phyloP scores from a whole-genome alignment of 2,797 vertebrate species.

The Sebastes vulpes region DNA sequence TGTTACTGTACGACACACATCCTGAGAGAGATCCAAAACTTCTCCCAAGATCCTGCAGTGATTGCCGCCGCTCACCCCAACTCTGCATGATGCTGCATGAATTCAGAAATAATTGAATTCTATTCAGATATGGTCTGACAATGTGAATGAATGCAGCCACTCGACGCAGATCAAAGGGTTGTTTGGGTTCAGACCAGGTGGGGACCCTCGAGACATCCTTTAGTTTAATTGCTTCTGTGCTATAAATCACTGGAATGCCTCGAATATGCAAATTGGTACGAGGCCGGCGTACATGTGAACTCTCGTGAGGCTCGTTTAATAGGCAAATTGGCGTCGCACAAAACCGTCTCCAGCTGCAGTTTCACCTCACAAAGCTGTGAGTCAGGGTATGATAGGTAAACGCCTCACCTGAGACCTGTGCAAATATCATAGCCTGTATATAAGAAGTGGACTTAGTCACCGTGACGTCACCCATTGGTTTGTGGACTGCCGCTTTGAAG shows the following conservation, averaged over 20 bases:
- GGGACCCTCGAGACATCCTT: conserved; percentile 75
- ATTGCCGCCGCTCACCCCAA: conserved; percentile 2
- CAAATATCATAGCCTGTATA: not conserved
- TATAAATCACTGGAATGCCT: conserved; percentile 72
- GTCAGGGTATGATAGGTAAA: conserved; percentile 24
- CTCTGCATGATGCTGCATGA: conserved; percentile 54
- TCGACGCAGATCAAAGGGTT: conserved; percentile 66
- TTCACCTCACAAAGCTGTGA: conserved; percentile 13
- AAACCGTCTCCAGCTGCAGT: conserved; percentile 50
- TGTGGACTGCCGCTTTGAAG: too few relatives aligned
- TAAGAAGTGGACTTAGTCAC: too few relatives aligned
- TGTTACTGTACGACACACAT: conserved; percentile 55
- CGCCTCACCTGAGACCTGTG: conserved; percentile 30
- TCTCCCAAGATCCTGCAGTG: conserved; percentile 50
- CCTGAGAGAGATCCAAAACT: conserved; percentile 2
- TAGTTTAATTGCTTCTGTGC: conserved; percentile 78
- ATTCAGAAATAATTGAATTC: conserved; percentile 73
- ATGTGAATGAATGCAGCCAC: conserved; percentile 67
- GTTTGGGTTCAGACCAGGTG: conserved; percentile 81
- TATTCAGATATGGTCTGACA: conserved; percentile 66
- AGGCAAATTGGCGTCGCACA: conserved; percentile 23
- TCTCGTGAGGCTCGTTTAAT: conserved; percentile 27
- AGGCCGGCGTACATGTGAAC: conserved; percentile 39
- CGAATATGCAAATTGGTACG: conserved; percentile 75
- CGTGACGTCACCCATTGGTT: too few relatives aligned